Base-by-base conservation (phyloP, 2,888 invertebrate genomes). In the Plebejus anna region DNA sequence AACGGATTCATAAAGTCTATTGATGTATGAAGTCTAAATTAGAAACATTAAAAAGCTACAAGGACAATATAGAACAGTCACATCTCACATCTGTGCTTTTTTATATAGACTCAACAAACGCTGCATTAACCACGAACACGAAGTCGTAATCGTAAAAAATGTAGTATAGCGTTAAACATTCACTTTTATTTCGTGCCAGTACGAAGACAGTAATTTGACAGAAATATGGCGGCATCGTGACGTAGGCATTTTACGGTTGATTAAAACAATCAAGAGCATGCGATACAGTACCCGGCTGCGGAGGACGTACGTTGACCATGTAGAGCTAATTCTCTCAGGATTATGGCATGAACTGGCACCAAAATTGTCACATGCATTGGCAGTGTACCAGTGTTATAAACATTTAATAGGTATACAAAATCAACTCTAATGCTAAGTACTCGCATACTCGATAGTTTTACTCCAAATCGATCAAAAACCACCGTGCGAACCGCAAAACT, bases 191-290 rank as follows among this genome's bases (percentile, higher is more conserved):
- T 51, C 55, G 55, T 73, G 73, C 32, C 51, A 55, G 51, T 51
- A 73, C 55, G 66, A 75, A 66, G 57, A 28, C 47, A 61, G 9
- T 42, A 66, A 75, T 66, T 66, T 42, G 70, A 76, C 42, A 28
- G 42, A 57, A 55, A 71, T 59, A 42, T 47, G 32, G 42, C 76
- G 71, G 57, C 59, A 55, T 72, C 51, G 77, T 78, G 73, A 76
- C 75, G 66, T 79, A 73, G 78, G 55, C 57, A 71, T 51, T 66
- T 66, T 47, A 70, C 59, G 76, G 71, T 38, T 76, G 55, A 76
- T 57, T 76, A 59, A 70, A 71, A 47, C 72, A 55, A 76, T 36
- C 38, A 38, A 76, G 9, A 55, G 76, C 71, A 66, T 66, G 66
- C 66, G 32, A 32, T 36, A 66, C 66, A 36, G 32, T 66, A 13